Evolutionary conservation across 2,113 vertebrate genomes (phyloP), one percentile per base, ranked within the genome.

Genomic region (Melanostigma gelatinosum): DNA sequence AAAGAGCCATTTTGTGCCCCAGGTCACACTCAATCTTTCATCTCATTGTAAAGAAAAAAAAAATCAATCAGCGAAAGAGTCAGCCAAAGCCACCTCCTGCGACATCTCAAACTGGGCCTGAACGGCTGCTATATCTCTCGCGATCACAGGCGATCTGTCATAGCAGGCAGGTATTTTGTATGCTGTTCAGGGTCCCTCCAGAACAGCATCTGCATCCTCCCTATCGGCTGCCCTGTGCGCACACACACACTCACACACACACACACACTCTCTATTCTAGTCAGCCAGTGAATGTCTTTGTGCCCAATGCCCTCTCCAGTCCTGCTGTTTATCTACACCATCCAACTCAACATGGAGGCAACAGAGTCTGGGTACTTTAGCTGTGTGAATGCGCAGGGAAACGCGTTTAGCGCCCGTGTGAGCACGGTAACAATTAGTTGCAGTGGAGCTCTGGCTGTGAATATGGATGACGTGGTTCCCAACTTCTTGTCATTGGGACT

Each of bases 61-160:
- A 73, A 80, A 89, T 85, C 74, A 69, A 86, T 90, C 79, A 82
- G 69, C 57, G 44, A 64, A 80, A 84, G 89, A 86, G 72, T 86
- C 85, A 84, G 81, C 77, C 66, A 58, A 42, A 58, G 85, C 87
- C 88, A 77, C 86, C 85, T 89, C 72, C 84, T 87, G 86, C 89
- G 90, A 91, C 91, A 89, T 87, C 87, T 92, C 88, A 91, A 92
- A 93, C 87, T 85, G 85, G 69, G 87, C 63, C 88, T 92, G 90
- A 94, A 72, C 65, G 63, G 80, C 87, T 83, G 78, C 82, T 89
- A 86, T 89, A 88, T 90, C 80, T 92, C 87, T 85, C 55, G 52
- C 78, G 82, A 91, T 91, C 91, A 88, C 86, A 89, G 90, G 90
- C 93, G 86, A 94, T 93, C 93, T 89, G 90, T 93, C 93, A 93